Evolutionary conservation across 2,797 vertebrate genomes (phyloP).

Genomic region (Rhinoraja longicauda): DNA sequence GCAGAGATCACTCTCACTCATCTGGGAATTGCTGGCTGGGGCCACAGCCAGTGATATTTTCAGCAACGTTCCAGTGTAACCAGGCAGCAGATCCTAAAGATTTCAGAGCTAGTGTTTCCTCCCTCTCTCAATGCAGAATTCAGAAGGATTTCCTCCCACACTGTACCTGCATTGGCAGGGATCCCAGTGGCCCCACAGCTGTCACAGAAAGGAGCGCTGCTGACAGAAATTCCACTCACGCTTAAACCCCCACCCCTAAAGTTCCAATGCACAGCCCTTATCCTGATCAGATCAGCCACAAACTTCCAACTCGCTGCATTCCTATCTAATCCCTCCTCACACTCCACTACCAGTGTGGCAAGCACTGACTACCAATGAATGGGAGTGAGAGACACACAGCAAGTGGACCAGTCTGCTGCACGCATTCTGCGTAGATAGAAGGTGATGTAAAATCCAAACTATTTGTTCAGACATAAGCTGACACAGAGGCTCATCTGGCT

Average conservation of each 20-base stretch:
- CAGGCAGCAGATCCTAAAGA: not conserved
- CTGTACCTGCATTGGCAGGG: not conserved
- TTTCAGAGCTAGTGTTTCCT: not conserved
- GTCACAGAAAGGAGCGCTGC: not conserved
- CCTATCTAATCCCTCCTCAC: not conserved
- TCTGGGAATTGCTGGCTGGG: not conserved
- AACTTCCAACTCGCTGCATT: not conserved
- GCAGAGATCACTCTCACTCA: not conserved
- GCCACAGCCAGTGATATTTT: not conserved
- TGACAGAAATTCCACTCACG: not conserved
- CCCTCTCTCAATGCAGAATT: not conserved
- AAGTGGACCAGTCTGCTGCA: not conserved
- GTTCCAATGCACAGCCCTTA: not conserved
- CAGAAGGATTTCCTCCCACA: not conserved
- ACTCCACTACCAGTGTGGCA: too few relatives aligned
- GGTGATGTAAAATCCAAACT: not conserved
- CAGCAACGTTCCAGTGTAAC: not conserved
- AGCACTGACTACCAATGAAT: not conserved
- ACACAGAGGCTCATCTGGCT: not conserved
- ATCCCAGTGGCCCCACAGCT: not conserved
- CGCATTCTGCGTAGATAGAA: not conserved
- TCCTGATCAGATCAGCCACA: not conserved
- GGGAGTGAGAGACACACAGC: not conserved
- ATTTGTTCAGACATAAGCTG: not conserved
- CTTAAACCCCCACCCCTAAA: not conserved